Percentiles rank a stretch among this genome's conserved stretches.
phyloP scores from a whole-genome alignment of 2,113 vertebrate genomes.

The Pica pica region DNA sequence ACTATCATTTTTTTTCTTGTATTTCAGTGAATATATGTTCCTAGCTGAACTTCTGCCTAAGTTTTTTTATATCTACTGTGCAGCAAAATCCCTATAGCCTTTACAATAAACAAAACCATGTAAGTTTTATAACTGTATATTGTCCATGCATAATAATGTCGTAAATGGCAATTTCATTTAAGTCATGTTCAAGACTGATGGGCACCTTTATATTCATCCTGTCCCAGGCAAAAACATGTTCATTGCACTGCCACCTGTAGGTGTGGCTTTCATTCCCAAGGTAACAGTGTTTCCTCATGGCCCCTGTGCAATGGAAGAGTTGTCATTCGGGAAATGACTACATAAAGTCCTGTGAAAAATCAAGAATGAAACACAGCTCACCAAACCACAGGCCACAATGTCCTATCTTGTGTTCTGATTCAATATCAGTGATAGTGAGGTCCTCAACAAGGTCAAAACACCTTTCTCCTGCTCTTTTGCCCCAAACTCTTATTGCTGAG shows the following conservation, averaged over 20 bases:
- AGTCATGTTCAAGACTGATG: not conserved
- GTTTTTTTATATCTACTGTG: not conserved
- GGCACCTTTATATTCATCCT: not conserved
- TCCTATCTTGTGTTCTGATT: not conserved
- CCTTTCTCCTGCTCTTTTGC: not conserved
- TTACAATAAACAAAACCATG: not conserved
- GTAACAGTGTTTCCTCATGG: not conserved
- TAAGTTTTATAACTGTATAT: not conserved
- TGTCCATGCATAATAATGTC: not conserved
- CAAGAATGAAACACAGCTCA: not conserved
- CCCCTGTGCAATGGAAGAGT: not conserved
- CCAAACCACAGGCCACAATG: not conserved
- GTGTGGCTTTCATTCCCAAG: not conserved
- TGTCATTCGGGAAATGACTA: not conserved
- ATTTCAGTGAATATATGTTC: not conserved
- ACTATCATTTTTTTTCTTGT: not conserved
- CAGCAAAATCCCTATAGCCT: not conserved
- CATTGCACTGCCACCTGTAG: fast-evolving
- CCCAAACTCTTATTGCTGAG: not conserved
- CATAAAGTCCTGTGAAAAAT: not conserved
- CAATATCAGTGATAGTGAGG: not conserved
- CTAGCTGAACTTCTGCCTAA: not conserved
- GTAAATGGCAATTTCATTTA: not conserved
- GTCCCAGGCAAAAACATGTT: not conserved
- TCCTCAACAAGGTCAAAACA: not conserved